Evolutionary conservation across 2,888 invertebrate genomes (phyloP), one percentile per base, ranked within the genome.

Genomic region (Spilarctia lutea): DNA sequence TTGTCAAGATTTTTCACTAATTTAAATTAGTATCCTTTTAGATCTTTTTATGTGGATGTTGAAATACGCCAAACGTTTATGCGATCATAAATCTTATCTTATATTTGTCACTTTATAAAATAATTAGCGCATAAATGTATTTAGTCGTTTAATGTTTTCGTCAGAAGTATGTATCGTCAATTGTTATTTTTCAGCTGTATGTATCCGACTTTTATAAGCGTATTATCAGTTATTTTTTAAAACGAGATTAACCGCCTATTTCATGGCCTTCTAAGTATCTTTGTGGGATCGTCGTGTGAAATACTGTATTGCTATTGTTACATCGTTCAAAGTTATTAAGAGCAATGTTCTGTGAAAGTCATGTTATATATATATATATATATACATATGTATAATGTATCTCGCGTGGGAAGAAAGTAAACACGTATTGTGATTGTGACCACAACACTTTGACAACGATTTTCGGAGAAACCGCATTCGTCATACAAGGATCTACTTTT

Each of bases 291-390:
- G 80, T 83, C 82, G 81, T 78, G 77, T 83, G 80, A 80, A 76
- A 76, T 79, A 83, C 76, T 83, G 79, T 73, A 81, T 73, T 74
- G 77, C 80, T 81, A 82, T 81, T 83, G 86, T 83, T 80, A 80
- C 77, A 80, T 83, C 83, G 85, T 83, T 85, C 79, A 78, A 76
- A 85, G 85, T 86, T 88, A 89, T 88, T 81, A 88, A 88, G 88
- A 89, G 84, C 88, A 86, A 88, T 87, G 87, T 79, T 85, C 86
- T 87, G 89, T 87, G 90, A 91, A 90, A 89, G 90, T 81, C 68
- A n/a, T 73, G 65, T 72, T 70, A 80, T 81, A 86, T 83, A 81
- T 82, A 82, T 24, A n/a, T 70, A 80, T 81, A 86, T 83, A 81
- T 82, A 82, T 24, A n/a, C 52, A 56, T 83, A 87, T 85, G 80